Evolutionary conservation across 1,140 invertebrate species (phyloP).

Genomic region (Theocolax elegans): DNA sequence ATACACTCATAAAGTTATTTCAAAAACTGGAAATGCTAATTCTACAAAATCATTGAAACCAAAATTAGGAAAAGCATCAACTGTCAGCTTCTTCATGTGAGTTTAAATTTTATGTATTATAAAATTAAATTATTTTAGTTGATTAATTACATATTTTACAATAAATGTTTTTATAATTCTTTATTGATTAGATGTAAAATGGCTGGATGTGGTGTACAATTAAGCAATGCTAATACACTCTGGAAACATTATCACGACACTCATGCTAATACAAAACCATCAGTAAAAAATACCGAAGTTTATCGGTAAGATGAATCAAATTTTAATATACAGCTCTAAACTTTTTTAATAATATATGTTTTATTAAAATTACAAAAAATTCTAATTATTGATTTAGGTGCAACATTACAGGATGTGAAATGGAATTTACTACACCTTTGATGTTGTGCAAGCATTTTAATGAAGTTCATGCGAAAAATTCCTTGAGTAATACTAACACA

Average conservation of each 20-base stretch:
- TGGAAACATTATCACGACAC: conserved; percentile 66
- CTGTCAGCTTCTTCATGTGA: conserved; percentile 65
- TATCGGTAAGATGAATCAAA: conserved; percentile 54
- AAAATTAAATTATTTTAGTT: conserved; percentile 21
- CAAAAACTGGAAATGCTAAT: conserved; percentile 51
- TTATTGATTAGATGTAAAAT: conserved; percentile 58
- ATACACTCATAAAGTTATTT: conserved; percentile 61
- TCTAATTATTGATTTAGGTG: conserved; percentile 52
- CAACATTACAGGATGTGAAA: conserved; percentile 58
- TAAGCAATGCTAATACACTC: conserved; percentile 59
- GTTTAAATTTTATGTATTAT: conserved; percentile 34
- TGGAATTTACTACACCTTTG: conserved; percentile 57
- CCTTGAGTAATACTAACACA: conserved; percentile 50
- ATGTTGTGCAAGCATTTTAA: conserved; percentile 61
- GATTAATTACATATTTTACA: conserved; percentile 5
- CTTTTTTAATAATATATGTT: no score
- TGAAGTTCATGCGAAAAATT: conserved; percentile 56
- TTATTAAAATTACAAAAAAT: conserved; percentile 15
- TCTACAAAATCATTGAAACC: conserved; percentile 49
- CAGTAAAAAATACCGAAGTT: conserved; percentile 56
- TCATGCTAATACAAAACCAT: conserved; percentile 62
- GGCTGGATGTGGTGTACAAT: conserved; percentile 62
- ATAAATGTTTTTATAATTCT: background rate
- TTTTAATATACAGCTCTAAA: background rate
- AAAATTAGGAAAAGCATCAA: conserved; percentile 60